Evolutionary conservation across 1,140 invertebrate species (phyloP).

Genomic region (Belonocnema kinseyi): DNA sequence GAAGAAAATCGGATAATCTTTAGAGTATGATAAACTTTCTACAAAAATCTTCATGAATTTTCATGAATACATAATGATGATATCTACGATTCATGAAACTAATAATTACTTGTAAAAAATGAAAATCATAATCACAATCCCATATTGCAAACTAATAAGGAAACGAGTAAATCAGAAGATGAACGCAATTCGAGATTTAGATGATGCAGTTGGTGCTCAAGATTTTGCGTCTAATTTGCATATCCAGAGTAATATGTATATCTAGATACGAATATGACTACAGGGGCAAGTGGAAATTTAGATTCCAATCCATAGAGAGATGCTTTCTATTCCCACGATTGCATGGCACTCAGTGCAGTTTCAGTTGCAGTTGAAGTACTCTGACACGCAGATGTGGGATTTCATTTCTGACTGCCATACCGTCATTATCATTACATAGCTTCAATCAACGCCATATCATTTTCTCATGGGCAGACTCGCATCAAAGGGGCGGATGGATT

Average conservation of each 20-base stretch:
- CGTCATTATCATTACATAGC: conserved; percentile 55
- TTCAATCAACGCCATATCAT: conserved; percentile 61
- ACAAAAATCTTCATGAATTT: too few species aligned
- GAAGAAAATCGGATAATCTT: too few species aligned
- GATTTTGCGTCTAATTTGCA: neutral
- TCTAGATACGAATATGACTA: conserved; percentile 40
- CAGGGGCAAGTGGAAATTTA: too few species aligned
- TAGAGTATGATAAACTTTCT: too few species aligned
- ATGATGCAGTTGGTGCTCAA: neutral
- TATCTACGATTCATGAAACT: neutral
- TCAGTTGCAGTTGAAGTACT: conserved; percentile 35
- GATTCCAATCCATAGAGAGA: conserved; percentile 42
- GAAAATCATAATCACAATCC: conserved; percentile 7
- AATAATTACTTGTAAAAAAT: neutral
- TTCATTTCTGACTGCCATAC: conserved; percentile 61
- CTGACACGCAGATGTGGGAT: conserved; percentile 61
- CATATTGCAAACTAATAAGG: neutral
- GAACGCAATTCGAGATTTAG: conserved; percentile 4
- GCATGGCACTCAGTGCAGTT: conserved; percentile 40
- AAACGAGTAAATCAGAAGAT: neutral
- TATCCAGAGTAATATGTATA: conserved; percentile 34
- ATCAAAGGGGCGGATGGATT: neutral
- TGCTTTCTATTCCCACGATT: conserved; percentile 69
- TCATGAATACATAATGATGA: too few species aligned
- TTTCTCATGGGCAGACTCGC: conserved; percentile 41